A percentile compares a stretch with the other conserved stretches of the same genome.
phyloP scores from a whole-genome alignment of 2,113 vertebrate species.

The Euleptes europaea region DNA sequence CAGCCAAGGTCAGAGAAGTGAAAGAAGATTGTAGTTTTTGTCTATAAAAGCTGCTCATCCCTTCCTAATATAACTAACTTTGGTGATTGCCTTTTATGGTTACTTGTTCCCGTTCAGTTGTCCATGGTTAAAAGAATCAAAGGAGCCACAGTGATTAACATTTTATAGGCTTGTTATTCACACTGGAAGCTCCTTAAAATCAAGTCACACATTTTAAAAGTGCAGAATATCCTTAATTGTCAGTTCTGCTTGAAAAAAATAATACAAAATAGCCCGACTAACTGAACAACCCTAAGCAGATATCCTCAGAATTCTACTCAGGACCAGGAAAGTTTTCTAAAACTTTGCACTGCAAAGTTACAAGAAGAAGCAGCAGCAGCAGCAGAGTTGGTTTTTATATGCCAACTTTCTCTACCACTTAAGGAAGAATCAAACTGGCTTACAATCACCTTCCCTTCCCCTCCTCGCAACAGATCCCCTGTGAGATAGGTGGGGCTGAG shows the following conservation, averaged over 20 bases:
- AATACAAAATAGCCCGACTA: neutral
- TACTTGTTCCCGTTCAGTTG: conserved; percentile 67
- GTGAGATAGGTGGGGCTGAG: too few relatives aligned
- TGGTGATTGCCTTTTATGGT: conserved; percentile 66
- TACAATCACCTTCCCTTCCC: too few relatives aligned
- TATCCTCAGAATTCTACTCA: too few relatives aligned
- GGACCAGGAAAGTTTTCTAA: too few relatives aligned
- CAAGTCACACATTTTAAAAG: conserved; percentile 71
- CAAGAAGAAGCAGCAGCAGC: too few relatives aligned
- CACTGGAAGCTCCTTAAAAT: conserved; percentile 71
- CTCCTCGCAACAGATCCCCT: too few relatives aligned
- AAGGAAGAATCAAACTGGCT: too few relatives aligned
- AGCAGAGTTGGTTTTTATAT: too few relatives aligned
- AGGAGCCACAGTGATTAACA: conserved; percentile 73
- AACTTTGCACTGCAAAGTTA: too few relatives aligned
- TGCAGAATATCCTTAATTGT: conserved; percentile 69
- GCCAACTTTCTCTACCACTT: too few relatives aligned
- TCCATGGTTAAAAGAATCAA: conserved; percentile 63
- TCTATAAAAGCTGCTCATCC: conserved; percentile 54
- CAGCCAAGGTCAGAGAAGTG: conserved; percentile 41
- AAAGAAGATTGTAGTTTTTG: conserved; percentile 18
- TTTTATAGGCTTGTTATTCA: conserved; percentile 79
- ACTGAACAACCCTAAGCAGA: too few relatives aligned
- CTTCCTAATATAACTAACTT: conserved; percentile 46
- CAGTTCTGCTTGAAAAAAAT: conserved; percentile 36